Percentiles rank a stretch among this genome's conserved stretches.
These are phyloP conservation scores for Tenthredo scrophulariae DNA, from an alignment of 2,888 invertebrate species.

Conservation along the genomic window DNA sequence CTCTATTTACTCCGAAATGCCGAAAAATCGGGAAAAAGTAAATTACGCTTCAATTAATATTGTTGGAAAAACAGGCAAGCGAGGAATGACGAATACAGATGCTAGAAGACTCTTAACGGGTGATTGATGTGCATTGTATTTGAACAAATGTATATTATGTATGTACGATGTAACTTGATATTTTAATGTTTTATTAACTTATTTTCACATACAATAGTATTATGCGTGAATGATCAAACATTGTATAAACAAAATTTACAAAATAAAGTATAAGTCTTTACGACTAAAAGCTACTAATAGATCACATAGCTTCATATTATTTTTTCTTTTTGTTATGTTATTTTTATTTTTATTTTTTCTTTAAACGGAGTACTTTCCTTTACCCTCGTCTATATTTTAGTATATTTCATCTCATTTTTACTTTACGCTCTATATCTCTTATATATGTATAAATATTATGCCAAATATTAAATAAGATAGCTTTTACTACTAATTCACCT, in stretches of 20 bases:
- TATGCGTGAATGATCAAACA: conserved; percentile 78
- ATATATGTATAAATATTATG: conserved; percentile 74
- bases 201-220: conserved; percentile 78
- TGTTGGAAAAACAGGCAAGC: too few species aligned
- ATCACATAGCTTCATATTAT: conserved; percentile 78
- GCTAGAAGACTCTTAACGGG: not conserved
- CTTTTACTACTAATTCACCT: conserved; percentile 55
- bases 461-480: conserved; percentile 76
- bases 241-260: conserved; percentile 79
- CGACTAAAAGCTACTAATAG: conserved; percentile 78
- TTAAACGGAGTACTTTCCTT: conserved; percentile 22
- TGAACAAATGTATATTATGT: conserved; percentile 25
- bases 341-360: conserved; percentile 62
- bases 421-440: conserved; percentile 64
- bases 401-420: conserved; percentile 60
- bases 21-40: too few species aligned
- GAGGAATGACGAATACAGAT: too few species aligned
- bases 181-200: conserved; percentile 79
- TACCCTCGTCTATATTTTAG: conserved; percentile 30
- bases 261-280: conserved; percentile 78
- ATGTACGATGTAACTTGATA: conserved; percentile 71
- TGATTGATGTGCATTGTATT: not conserved
- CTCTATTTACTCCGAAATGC: too few species aligned
- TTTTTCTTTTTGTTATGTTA: conserved; percentile 63
- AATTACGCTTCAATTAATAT: too few species aligned